Percentiles rank a stretch among this genome's conserved stretches.
phyloP scores from a whole-genome alignment of 2,888 invertebrate genomes.

The Dasysyrphus albostriatus region DNA sequence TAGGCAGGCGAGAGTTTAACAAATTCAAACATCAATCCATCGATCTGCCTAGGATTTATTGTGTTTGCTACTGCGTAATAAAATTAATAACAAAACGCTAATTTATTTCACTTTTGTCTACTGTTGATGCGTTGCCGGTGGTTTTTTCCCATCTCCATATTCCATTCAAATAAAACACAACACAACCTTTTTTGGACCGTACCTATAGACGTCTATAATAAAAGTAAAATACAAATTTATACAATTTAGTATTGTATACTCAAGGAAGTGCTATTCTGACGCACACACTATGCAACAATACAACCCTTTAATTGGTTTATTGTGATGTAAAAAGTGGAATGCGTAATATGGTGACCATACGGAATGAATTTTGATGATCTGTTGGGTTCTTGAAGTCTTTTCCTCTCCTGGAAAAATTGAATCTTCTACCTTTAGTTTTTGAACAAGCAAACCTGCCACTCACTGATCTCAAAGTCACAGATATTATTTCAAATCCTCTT shows the following conservation, averaged over 20 bases:
- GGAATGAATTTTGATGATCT: not conserved
- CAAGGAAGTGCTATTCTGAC: slow-evolving; percentile 35
- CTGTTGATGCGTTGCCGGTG: slow-evolving; percentile 54
- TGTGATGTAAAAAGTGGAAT: slow-evolving; percentile 70
- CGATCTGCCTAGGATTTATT: slow-evolving; percentile 66
- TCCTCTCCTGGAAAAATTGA: not conserved
- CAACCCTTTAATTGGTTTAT: slow-evolving; percentile 74
- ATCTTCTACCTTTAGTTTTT: not conserved
- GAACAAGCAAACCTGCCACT: not conserved
- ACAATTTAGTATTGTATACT: slow-evolving; percentile 10
- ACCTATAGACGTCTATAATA: not conserved
- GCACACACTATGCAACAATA: slow-evolving; percentile 28
- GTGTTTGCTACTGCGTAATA: slow-evolving; percentile 79
- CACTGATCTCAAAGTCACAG: not conserved
- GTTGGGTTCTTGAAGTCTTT: not conserved
- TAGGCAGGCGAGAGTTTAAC: slow-evolving; percentile 32
- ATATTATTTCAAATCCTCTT: not conserved
- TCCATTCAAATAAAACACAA: too few species aligned
- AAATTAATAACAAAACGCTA: slow-evolving; percentile 83
- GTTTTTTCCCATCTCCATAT: slow-evolving; percentile 58
- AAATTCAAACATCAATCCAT: slow-evolving; percentile 37
- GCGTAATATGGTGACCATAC: not conserved
- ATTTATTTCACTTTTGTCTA: slow-evolving; percentile 79
- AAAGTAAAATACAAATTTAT: slow-evolving; percentile 28
- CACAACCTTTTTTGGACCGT: slow-evolving; percentile 54